Base-by-base conservation (phyloP, 1,140 invertebrate genomes). In the Drosophila nannoptera region DNA sequence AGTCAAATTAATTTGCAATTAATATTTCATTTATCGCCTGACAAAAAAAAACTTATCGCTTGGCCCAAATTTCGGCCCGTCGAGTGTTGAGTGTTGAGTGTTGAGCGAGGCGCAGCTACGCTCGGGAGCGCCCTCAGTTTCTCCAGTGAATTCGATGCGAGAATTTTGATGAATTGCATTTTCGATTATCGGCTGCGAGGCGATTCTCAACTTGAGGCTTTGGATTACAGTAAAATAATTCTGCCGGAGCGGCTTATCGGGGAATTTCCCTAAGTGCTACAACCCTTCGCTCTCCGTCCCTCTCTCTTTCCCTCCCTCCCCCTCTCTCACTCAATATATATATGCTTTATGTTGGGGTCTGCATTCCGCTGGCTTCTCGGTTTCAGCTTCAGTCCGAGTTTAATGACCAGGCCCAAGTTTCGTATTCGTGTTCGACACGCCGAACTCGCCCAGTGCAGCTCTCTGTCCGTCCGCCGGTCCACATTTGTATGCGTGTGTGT, bases 321-420 rank as follows among this genome's bases (percentile, higher is more conserved):
- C 43, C 38, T 9, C 40, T 43, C 40, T 5, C 45, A n/a, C 22
- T 5, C 12, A 14, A 22, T 40, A 43, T 32, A 12, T 58, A 5
- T 9, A 8, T 11, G 7, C 22, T 31, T 52, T 9, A 8, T 11
- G 7, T 36, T 31, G 43, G 2, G 12, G 4, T 31, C 32, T 29
- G 62, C 67, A 69, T 32, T 65, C 53, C 29, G 22, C 2, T 35
- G 67, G 53, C 67, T 65, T 69, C 67, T 8, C 29, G 52, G 36
- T 69, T 64, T 56, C 22, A 12, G 60, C 31, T 64, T 22, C 45
- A 11, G 46, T 31, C 43, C 63, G 68, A 70, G 68, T 70, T 70
- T 70, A 70, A 70, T 70, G 68, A 70, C 68, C 68, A 70, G 62
- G 31, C 31, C 49, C 66, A 63, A 63, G 66, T 69, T 69, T 61